A percentile compares a stretch with the other conserved stretches of the same genome.
Evolutionary conservation across 2,797 vertebrate species (phyloP).

Genomic region (Galaxias olidus): DNA sequence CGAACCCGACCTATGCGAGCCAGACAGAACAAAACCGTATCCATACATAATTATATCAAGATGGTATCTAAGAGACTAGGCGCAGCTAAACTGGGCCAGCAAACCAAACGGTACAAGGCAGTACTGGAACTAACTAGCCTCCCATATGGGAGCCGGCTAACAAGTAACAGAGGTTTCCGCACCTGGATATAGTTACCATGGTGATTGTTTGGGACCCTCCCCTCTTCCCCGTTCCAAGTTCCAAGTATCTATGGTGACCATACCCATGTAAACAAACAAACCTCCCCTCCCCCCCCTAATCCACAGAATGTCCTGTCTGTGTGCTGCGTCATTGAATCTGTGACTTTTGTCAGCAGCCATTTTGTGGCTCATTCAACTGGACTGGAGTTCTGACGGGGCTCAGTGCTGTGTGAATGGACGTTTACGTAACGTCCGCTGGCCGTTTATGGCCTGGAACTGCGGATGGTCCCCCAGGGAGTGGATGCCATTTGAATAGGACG

Average conservation of each 20-base stretch:
- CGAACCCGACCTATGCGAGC: not conserved
- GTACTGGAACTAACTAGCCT: slow-evolving; percentile 27
- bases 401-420: slow-evolving; percentile 34
- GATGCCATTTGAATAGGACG: slow-evolving; percentile 42
- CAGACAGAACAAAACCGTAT: not conserved
- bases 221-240: slow-evolving; percentile 27
- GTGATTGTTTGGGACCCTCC: slow-evolving; percentile 24
- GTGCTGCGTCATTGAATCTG: slow-evolving; percentile 63
- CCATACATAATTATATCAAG: not conserved
- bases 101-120: too few relatives aligned
- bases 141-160: slow-evolving; percentile 42
- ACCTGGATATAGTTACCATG: slow-evolving; percentile 33
- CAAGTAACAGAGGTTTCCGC: slow-evolving; percentile 51
- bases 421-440: slow-evolving; percentile 25
- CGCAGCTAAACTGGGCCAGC: too few relatives aligned
- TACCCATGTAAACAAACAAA: slow-evolving; percentile 29
- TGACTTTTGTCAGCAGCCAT: slow-evolving; percentile 58
- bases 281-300: slow-evolving; percentile 35
- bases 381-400: slow-evolving; percentile 50
- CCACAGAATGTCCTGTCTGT: slow-evolving; percentile 36
- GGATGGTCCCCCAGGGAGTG: slow-evolving; percentile 46
- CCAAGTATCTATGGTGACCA: slow-evolving; percentile 46
- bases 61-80: not conserved
- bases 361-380: slow-evolving; percentile 61
- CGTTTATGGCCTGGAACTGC: slow-evolving; percentile 40